These are phyloP conservation scores for Pteruthius melanotis DNA, from an alignment of 2,113 vertebrate genomes.

Conservation along the genomic window DNA sequence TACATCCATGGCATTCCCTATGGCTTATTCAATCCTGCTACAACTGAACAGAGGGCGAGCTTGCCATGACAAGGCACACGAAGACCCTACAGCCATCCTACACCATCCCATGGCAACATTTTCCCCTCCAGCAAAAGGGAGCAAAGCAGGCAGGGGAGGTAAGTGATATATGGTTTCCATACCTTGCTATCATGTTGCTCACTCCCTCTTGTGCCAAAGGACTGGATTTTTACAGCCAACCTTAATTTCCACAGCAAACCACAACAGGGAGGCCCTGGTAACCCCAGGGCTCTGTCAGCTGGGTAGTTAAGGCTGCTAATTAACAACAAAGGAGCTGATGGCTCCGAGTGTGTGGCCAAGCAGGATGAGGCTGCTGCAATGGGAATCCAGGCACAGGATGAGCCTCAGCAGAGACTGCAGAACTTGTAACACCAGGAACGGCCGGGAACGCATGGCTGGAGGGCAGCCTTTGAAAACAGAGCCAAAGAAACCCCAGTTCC, in stretches of 20 bases:
- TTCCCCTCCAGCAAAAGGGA: not conserved
- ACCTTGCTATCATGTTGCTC: not conserved
- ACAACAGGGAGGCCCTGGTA: not conserved
- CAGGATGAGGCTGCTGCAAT: not conserved
- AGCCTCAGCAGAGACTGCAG: not conserved
- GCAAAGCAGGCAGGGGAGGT: not conserved
- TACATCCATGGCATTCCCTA: not conserved
- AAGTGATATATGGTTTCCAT: accelerated
- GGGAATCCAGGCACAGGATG: not conserved
- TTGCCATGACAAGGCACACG: not conserved
- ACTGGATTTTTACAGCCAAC: not conserved
- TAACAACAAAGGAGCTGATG: not conserved
- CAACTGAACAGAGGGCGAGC: not conserved
- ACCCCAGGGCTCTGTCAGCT: accelerated
- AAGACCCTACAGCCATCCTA: accelerated
- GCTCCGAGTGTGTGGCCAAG: accelerated
- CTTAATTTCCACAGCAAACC: not conserved
- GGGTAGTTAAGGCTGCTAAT: not conserved
- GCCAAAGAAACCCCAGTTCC: not conserved
- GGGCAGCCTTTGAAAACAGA: not conserved
- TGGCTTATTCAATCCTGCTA: not conserved
- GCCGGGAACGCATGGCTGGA: accelerated
- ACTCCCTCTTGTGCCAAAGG: not conserved
- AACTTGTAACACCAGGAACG: accelerated
- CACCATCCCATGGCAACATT: not conserved